Conservation (phyloP, 1,140 invertebrate species). For the Phthorimaea operculella region DNA sequence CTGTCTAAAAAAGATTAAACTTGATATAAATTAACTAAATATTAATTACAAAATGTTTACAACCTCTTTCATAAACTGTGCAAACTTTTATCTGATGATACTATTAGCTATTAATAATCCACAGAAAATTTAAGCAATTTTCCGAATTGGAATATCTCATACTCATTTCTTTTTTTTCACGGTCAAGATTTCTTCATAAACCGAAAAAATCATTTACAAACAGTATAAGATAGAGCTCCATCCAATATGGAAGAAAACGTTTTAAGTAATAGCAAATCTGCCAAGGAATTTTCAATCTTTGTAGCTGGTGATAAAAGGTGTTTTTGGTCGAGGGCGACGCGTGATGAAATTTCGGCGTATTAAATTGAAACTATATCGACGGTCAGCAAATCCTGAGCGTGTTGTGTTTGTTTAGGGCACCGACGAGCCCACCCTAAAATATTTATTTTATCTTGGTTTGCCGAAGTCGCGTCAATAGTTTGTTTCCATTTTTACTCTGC, state of each 20-base stretch:
- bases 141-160: slow-evolving; percentile 11
- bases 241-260: slow-evolving; percentile 12
- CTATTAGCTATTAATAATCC: slow-evolving; percentile 1
- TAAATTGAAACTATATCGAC: slow-evolving; percentile 66
- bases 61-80: background rate
- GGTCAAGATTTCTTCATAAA: slow-evolving; percentile 14
- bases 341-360: slow-evolving; percentile 59
- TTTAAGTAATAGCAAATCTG: slow-evolving; percentile 3
- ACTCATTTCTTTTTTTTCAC: slow-evolving; percentile 9
- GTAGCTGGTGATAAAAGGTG: slow-evolving; percentile 20
- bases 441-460: slow-evolving; percentile 66
- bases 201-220: slow-evolving; percentile 33
- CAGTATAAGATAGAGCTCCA: slow-evolving; percentile 23
- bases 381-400: slow-evolving; percentile 61
- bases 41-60: too few species aligned
- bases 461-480: slow-evolving; percentile 63
- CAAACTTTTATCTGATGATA: slow-evolving; percentile 30
- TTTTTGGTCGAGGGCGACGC: slow-evolving; percentile 25
- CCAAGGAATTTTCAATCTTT: slow-evolving; percentile 8
- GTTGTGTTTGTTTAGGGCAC: slow-evolving; percentile 64
- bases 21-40: too few species aligned
- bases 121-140: slow-evolving; percentile 7
- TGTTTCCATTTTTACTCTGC: slow-evolving; percentile 55
- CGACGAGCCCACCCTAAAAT: slow-evolving; percentile 59
- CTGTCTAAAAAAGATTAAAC: too few species aligned